phyloP scores from a whole-genome alignment of 2,888 invertebrate genomes.

The Nowickia ferox region DNA sequence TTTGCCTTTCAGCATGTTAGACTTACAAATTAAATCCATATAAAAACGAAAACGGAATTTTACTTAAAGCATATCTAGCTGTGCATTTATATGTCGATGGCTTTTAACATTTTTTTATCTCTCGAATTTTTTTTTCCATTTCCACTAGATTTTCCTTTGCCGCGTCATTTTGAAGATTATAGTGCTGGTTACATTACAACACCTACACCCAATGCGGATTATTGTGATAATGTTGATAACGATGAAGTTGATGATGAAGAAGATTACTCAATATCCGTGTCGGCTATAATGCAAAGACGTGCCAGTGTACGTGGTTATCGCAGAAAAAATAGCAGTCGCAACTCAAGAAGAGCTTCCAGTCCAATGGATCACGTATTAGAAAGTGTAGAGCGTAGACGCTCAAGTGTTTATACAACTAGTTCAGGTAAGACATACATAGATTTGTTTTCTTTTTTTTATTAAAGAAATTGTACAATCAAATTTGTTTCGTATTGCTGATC shows the following conservation, averaged over 20 bases:
- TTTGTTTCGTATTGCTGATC: background rate
- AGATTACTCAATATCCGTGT: conserved; percentile 93
- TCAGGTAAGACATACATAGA: conserved; percentile 89
- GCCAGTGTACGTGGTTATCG: conserved; percentile 89
- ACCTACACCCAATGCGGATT: conserved; percentile 63
- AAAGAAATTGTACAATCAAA: background rate
- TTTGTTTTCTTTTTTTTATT: background rate
- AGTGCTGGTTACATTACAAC: conserved; percentile 57
- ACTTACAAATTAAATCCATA: background rate
- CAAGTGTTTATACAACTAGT: conserved; percentile 92
- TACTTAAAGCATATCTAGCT: conserved; percentile 19
- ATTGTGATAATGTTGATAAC: conserved; percentile 55
- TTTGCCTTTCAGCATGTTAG: background rate
- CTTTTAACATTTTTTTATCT: background rate
- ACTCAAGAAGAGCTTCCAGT: conserved; percentile 86
- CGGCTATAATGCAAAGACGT: conserved; percentile 91
- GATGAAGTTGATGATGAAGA: conserved; percentile 86
- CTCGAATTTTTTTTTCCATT: conserved; percentile 20
- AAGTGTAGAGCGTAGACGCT: conserved; percentile 84
- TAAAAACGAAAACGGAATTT: background rate
- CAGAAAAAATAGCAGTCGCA: conserved; percentile 85
- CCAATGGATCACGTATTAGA: conserved; percentile 83
- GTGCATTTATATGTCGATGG: background rate
- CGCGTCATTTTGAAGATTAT: conserved; percentile 66
- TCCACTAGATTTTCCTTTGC: conserved; percentile 66